These are phyloP conservation scores for Luscinia luscinia DNA, from an alignment of 2,797 vertebrate genomes.

Conservation along the genomic window DNA sequence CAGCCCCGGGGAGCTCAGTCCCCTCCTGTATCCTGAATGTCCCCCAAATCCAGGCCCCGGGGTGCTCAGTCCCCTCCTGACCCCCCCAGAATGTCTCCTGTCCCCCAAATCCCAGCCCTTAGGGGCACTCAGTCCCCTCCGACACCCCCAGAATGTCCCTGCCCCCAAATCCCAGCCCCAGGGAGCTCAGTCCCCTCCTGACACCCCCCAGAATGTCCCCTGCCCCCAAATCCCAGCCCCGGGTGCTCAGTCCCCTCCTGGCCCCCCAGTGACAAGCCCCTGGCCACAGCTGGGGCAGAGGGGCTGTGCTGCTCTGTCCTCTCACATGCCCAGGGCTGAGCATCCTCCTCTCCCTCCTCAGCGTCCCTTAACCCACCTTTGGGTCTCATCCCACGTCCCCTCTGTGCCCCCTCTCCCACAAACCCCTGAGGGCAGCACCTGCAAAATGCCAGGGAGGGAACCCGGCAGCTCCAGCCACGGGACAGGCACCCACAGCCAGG, in stretches of 20 bases:
- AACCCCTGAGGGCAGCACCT: not conserved
- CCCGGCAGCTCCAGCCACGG: not conserved
- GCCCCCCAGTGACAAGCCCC: rapidly evolving
- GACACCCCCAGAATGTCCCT: not conserved
- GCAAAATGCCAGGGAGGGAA: rapidly evolving
- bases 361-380: rapidly evolving
- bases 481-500: rapidly evolving
- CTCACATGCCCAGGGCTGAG: not conserved
- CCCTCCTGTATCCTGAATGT: too few relatives aligned
- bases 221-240: not conserved
- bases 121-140: too few relatives aligned
- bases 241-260: not conserved
- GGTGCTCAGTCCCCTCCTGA: too few relatives aligned
- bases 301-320: not conserved
- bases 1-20: too few relatives aligned
- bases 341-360: not conserved
- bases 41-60: too few relatives aligned
- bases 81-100: too few relatives aligned
- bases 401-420: not conserved
- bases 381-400: not conserved
- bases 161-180: not conserved
- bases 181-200: too few relatives aligned
- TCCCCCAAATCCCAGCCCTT: too few relatives aligned
- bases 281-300: rapidly evolving
- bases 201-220: not conserved